phyloP scores from a whole-genome alignment of 2,797 vertebrate genomes.

The Lagodon rhomboides region DNA sequence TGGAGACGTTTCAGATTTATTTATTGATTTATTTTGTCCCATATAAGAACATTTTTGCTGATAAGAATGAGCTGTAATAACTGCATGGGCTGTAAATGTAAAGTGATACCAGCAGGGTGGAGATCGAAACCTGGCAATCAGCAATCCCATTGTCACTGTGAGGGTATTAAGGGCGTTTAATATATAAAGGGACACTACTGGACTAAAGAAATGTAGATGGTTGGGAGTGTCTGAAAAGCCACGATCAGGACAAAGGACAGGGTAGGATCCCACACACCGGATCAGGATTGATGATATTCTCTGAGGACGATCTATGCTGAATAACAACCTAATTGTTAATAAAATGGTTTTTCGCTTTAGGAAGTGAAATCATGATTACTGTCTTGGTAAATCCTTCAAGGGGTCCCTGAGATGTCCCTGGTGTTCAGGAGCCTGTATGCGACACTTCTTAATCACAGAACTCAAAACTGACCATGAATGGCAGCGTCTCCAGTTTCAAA shows the following conservation, averaged over 20 bases:
- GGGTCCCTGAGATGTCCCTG: neutral
- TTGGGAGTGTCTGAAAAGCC: slow-evolving; percentile 32
- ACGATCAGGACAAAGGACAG: slow-evolving; percentile 29
- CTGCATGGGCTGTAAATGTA: slow-evolving; percentile 17
- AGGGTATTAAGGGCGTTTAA: slow-evolving; percentile 14
- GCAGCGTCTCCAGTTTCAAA: neutral
- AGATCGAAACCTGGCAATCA: slow-evolving; percentile 43
- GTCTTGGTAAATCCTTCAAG: neutral
- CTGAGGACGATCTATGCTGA: neutral
- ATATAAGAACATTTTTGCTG: neutral
- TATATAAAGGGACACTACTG: slow-evolving; percentile 16
- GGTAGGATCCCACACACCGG: neutral
- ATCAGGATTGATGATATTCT: neutral
- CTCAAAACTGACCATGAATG: neutral
- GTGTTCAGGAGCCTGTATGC: neutral
- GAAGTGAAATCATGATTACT: neutral
- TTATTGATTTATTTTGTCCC: neutral
- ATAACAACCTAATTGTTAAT: neutral
- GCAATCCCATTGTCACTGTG: slow-evolving; percentile 25
- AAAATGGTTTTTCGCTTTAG: neutral
- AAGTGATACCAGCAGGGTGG: slow-evolving; percentile 64
- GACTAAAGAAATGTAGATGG: slow-evolving; percentile 1
- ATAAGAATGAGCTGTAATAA: neutral
- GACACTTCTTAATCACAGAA: neutral
- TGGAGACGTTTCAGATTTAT: neutral